phyloP scores from a whole-genome alignment of 2,888 invertebrate genomes.

The Lithophane socia region DNA sequence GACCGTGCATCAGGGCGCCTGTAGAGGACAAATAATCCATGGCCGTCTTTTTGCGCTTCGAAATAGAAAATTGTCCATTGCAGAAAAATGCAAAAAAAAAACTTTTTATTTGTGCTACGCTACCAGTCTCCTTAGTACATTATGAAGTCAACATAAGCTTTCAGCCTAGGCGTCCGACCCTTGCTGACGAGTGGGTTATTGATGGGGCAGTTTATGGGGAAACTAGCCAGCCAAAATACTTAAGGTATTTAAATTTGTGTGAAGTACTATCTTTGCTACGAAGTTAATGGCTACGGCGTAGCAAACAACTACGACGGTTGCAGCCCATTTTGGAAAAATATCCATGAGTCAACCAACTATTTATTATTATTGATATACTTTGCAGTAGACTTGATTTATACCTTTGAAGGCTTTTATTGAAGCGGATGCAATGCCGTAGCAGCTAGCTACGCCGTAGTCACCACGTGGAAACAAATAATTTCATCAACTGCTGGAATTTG shows the following conservation, averaged over 20 bases:
- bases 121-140: too few species aligned
- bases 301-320: background rate
- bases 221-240: background rate
- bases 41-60: too few species aligned
- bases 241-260: background rate
- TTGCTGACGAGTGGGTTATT: background rate
- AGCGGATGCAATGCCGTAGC: background rate
- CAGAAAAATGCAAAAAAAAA: background rate
- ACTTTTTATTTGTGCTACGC: background rate
- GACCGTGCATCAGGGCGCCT: background rate
- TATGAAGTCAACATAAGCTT: background rate
- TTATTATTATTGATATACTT: background rate
- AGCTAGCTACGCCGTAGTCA: background rate
- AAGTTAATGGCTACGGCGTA: constrained; percentile 17
- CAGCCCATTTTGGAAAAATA: constrained; percentile 8
- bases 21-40: background rate
- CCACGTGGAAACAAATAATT: background rate
- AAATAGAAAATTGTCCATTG: too few species aligned
- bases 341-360: too few species aligned
- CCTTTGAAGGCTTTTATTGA: background rate
- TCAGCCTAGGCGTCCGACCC: background rate
- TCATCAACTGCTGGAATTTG: background rate
- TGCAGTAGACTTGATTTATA: background rate
- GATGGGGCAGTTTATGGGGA: too few species aligned
- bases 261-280: background rate